Conservation (phyloP, 2,888 invertebrate genomes). For the Melieria omissa region DNA sequence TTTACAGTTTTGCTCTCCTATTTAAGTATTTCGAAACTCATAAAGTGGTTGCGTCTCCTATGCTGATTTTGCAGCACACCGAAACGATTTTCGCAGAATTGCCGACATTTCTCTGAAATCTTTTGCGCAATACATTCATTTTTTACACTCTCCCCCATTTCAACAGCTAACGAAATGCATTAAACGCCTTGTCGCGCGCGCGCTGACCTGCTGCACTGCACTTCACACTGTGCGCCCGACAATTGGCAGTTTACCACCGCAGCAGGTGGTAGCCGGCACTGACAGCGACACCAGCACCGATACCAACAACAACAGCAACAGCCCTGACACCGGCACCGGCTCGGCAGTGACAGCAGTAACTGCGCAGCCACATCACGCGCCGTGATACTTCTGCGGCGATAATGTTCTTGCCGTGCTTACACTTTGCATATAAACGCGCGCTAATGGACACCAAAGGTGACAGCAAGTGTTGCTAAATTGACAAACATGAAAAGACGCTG, state of each 20-base stretch:
- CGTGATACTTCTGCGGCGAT: slow-evolving; percentile 58
- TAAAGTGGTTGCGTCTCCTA: too few species aligned
- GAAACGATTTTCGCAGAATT: too few species aligned
- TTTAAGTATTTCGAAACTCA: too few species aligned
- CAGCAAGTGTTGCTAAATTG: slow-evolving; percentile 59
- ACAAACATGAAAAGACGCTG: slow-evolving; percentile 38
- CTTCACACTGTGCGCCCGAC: not conserved
- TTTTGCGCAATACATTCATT: too few species aligned
- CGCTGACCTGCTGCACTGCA: too few species aligned
- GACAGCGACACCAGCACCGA: slow-evolving; percentile 26
- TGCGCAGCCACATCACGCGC: not conserved
- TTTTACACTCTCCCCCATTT: too few species aligned
- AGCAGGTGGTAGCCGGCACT: slow-evolving; percentile 19
- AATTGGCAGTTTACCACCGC: slow-evolving; percentile 12
- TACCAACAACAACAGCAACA: slow-evolving; percentile 17
- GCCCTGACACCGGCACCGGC: not conserved
- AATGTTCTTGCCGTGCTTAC: slow-evolving; percentile 50
- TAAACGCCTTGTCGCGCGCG: too few species aligned
- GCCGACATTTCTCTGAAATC: too few species aligned
- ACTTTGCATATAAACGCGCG: slow-evolving; percentile 60
- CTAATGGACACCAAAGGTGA: slow-evolving; percentile 62
- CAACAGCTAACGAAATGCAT: too few species aligned
- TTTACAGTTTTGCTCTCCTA: too few species aligned
- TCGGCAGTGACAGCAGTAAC: not conserved
- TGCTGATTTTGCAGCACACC: too few species aligned